Evolutionary conservation across 2,797 vertebrate genomes (phyloP), one percentile per base, ranked within the genome.

Genomic region (Helarctos malayanus): DNA sequence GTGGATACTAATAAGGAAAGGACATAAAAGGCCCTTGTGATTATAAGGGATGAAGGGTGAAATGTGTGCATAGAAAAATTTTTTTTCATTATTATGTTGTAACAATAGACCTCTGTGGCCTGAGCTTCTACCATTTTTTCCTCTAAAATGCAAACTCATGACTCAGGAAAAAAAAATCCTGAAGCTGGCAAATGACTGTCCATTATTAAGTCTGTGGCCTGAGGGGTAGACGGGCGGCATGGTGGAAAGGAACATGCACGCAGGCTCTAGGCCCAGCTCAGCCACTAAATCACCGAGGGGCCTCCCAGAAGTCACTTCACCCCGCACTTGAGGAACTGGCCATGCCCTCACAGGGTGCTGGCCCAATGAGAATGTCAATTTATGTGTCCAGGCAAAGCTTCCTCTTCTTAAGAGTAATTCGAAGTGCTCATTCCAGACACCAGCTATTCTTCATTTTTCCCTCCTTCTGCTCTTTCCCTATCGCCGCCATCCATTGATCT

Each of bases 281-380:
- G 32, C 14, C 41, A 32, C 32, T 57, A 79, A 92, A 92, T 92
- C 71, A 84, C 23, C 4, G 19, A 94, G 25, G 47, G 7, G 63
- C n/a, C 47, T 69, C 69, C 13, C 78, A 15, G 4, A 76, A 91
- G 56, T 94, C 7, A 7, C 78, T 92, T 95, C 92, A 89, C 75
- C 80, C 82, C 56, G 91, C 21, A 85, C 69, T 54, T 35, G 32
- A 76, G 25, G 76, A 93, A 59, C 81, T 73, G n/a, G 32, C 23
- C 6, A 6, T n/a, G 68, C 7, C 87, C 59, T 71, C 3, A 2
- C 41, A 89, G 38, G 49, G 45, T 13, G 3, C 52, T 19, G 2
- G 45, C 79, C 79, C 80, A 91, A 16, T 56, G 92, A 56, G 29
- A 59, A 35, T 61, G 89, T 89, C 47, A 63, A 54, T 96, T 97